Conservation (phyloP, 2,888 invertebrate species). For the Platycnemis pennipes region DNA sequence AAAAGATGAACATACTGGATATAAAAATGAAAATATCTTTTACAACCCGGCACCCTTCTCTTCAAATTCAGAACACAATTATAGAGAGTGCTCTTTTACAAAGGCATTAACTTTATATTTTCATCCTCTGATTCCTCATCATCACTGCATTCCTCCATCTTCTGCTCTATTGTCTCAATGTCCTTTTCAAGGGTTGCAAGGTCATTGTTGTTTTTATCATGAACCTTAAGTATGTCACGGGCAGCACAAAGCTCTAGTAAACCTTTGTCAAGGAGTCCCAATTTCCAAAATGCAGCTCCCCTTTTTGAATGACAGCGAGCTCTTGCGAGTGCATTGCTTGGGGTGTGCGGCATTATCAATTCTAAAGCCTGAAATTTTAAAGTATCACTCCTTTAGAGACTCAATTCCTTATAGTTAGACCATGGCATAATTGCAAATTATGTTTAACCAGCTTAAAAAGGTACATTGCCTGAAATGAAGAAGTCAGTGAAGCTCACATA, state of each 20-base stretch:
- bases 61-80: too few species aligned
- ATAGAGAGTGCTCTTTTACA: too few species aligned
- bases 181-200: conserved; percentile 18
- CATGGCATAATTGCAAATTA: too few species aligned
- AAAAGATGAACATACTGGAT: too few species aligned
- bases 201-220: conserved; percentile 11
- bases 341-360: conserved; percentile 86
- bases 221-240: conserved; percentile 2
- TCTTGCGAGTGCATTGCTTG: conserved; percentile 86
- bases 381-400: conserved; percentile 57
- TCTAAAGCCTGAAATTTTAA: conserved; percentile 84
- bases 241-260: conserved; percentile 89
- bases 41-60: too few species aligned
- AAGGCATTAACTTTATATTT: not conserved
- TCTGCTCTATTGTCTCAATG: not conserved
- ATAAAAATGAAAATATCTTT: too few species aligned
- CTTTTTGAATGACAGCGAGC: conserved; percentile 88
- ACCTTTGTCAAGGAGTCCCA: conserved; percentile 86
- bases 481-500: too few species aligned
- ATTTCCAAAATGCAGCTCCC: conserved; percentile 86
- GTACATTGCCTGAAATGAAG: too few species aligned
- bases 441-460: too few species aligned
- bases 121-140: conserved; percentile 19
- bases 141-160: not conserved
- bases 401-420: too few species aligned